These are phyloP conservation scores for Hydra vulgaris DNA, from an alignment of 30 jellyfish, hydroid and myxozoan species.

Conservation along the genomic window DNA sequence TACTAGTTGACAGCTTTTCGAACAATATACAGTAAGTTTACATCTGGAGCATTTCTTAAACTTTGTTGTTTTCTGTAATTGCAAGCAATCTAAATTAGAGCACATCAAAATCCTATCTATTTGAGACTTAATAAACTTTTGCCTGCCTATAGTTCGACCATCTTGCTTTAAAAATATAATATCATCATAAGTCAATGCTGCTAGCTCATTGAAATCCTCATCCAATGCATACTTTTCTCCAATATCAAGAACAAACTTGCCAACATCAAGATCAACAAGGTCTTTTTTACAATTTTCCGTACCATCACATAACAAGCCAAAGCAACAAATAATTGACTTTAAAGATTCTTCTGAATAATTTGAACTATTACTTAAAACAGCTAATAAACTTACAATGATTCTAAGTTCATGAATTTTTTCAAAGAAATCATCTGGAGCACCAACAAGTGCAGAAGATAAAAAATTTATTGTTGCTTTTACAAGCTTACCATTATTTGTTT, in stretches of 20 bases:
- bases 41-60: slow-evolving; percentile 29
- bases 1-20: slow-evolving; percentile 21
- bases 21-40: slow-evolving; percentile 24
- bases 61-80: slow-evolving; percentile 1
- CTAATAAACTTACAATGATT: not conserved
- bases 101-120: slow-evolving; percentile 6
- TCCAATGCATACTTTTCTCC: slow-evolving; percentile 28
- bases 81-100: slow-evolving; percentile 11
- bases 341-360: slow-evolving; percentile 22
- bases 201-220: slow-evolving; percentile 20
- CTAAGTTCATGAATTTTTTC: slow-evolving; percentile 1
- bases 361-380: not conserved
- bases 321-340: slow-evolving; percentile 28
- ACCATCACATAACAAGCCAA: slow-evolving; percentile 37
- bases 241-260: slow-evolving; percentile 3
- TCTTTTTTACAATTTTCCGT: slow-evolving; percentile 20
- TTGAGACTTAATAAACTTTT: slow-evolving; percentile 22
- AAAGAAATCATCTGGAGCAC: slow-evolving; percentile 18
- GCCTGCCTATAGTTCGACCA: slow-evolving; percentile 19
- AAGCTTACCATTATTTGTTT: not conserved
- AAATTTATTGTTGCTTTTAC: slow-evolving; percentile 19
- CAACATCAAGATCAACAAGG: slow-evolving; percentile 16
- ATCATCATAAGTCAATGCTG: slow-evolving; percentile 37
- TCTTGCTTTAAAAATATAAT: not conserved
- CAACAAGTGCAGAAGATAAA: slow-evolving; percentile 11